These are phyloP conservation scores for Drosophila ambigua DNA, from an alignment of 1,140 invertebrate species.

Conservation along the genomic window DNA sequence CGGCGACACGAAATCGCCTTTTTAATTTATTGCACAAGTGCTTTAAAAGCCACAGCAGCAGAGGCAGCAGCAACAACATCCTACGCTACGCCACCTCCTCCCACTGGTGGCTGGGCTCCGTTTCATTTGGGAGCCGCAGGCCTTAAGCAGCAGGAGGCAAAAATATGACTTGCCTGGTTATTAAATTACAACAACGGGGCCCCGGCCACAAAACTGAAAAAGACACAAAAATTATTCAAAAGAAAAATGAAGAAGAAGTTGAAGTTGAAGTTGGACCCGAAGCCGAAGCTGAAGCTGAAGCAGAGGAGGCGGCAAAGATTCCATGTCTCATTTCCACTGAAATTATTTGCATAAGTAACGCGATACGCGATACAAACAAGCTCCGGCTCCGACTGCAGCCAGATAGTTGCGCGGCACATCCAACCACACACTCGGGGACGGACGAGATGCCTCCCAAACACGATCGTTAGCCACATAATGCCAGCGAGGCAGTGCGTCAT, in stretches of 20 bases:
- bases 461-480: slow-evolving; percentile 67
- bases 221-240: slow-evolving; percentile 76
- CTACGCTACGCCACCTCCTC: slow-evolving; percentile 60
- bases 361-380: slow-evolving; percentile 68
- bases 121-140: slow-evolving; percentile 42
- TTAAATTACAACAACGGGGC: slow-evolving; percentile 73
- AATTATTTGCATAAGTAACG: slow-evolving; percentile 82
- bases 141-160: slow-evolving; percentile 74
- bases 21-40: slow-evolving; percentile 82
- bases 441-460: slow-evolving; percentile 66
- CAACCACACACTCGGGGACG: slow-evolving; percentile 7
- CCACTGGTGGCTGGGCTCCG: slow-evolving; percentile 23
- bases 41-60: slow-evolving; percentile 70
- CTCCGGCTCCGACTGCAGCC: slow-evolving; percentile 28
- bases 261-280: neutral
- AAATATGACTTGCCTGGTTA: slow-evolving; percentile 79
- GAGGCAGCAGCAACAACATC: slow-evolving; percentile 34
- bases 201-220: slow-evolving; percentile 70
- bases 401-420: slow-evolving; percentile 12
- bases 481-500: slow-evolving; percentile 77
- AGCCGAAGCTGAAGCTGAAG: neutral
- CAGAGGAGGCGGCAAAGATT: slow-evolving; percentile 38
- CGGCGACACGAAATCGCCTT: slow-evolving; percentile 76
- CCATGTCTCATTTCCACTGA: slow-evolving; percentile 72
- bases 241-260: slow-evolving; percentile 44